Evolutionary conservation across 2,888 invertebrate species (phyloP), one percentile per base, ranked within the genome.

Genomic region (Coremacera marginata): DNA sequence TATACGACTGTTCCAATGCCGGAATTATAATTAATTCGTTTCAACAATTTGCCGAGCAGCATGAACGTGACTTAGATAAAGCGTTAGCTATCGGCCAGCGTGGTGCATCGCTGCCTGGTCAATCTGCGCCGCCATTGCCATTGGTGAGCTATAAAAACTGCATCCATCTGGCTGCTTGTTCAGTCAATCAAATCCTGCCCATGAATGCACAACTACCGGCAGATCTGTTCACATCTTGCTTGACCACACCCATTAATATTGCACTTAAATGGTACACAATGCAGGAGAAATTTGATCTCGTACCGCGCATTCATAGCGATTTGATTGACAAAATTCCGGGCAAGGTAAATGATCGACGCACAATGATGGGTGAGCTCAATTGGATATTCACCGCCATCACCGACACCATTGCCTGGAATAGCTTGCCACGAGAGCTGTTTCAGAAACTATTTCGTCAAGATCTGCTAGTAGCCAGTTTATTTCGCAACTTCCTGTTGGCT

Each of bases 301-400:
- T 96, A 81, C 95, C 96, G 75, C 93, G 93, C 81, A 92, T 97
- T 81, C 94, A 95, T 19, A 90, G 94, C 84, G 98, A 98, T 63
- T 92, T 96, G 81, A 95, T 98, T 77, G 98, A 98, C 88, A 97
- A 96, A 95, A 97, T 99, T 84, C 99, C 99, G 8, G 99, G 99
- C 1, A 95, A 95, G 87, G 92, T 98, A 82, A 95, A 95, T 82
- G 98, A 99, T 90, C 92, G 98, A 25, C 92, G 98, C 84, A 98
- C 99, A 37, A 97, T 99, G 96, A 92, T 99, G 82, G 99, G 99
- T 68, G 99, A 99, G 91, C 91, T 99, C 78, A 99, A 99, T 91
- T 99, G 99, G 99, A 98, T 99, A 88, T 99, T 99, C 91, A 99
- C 99, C 2, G 99, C 99, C 63, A 98, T 99, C 83, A 99, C 99